Evolutionary conservation across 2,797 vertebrate genomes (phyloP).

Genomic region (Lutjanus campechanus): DNA sequence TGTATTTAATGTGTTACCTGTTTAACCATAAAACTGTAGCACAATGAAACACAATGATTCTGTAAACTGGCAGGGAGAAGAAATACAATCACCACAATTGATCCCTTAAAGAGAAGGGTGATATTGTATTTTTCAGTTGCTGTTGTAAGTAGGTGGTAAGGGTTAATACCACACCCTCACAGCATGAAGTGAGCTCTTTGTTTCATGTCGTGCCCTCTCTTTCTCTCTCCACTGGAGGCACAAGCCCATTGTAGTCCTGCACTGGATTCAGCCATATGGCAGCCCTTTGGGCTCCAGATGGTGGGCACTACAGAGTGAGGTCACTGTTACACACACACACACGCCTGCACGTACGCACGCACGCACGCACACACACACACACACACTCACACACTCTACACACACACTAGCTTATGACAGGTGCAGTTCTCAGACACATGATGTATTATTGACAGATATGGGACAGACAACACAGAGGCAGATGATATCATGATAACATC

Average conservation of each 20-base stretch:
- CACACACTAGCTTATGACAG: constrained; percentile 16
- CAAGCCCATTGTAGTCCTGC: constrained; percentile 31
- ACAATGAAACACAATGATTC: neutral
- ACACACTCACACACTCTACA: neutral
- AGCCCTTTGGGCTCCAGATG: constrained; percentile 65
- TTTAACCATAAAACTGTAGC: too few species aligned
- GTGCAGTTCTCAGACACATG: constrained; percentile 34
- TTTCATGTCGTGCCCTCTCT: constrained; percentile 22
- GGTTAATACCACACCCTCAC: constrained; percentile 15
- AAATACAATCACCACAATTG: neutral
- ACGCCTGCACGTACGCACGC: too few species aligned
- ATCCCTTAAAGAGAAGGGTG: neutral
- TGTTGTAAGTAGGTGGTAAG: neutral
- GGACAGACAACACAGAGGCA: constrained; percentile 5
- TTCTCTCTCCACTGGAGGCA: constrained; percentile 15
- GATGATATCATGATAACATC: neutral
- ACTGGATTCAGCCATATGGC: constrained; percentile 64
- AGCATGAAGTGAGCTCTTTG: constrained; percentile 28
- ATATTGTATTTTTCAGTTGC: neutral
- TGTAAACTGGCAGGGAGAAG: neutral
- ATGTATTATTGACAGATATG: constrained; percentile 5
- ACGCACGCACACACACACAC: constrained; percentile 25
- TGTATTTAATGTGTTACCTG: neutral
- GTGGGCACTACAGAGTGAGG: constrained; percentile 57
- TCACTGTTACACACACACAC: constrained; percentile 32